Evolutionary conservation across 2,888 invertebrate species (phyloP).

Genomic region (Aricia artaxerxes): DNA sequence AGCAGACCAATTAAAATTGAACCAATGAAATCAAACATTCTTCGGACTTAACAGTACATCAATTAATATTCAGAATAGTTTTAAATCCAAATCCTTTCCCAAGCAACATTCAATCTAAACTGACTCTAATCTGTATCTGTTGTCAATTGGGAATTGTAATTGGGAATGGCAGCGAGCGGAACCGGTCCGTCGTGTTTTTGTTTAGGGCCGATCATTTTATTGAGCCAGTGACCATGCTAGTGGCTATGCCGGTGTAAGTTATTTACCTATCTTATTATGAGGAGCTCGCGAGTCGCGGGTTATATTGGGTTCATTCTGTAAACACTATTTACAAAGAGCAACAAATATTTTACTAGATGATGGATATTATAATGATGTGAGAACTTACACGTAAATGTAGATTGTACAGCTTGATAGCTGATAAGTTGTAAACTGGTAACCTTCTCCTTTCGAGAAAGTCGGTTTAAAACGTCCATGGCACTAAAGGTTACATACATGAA

Average conservation of each 20-base stretch:
- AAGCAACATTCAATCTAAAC: constrained; percentile 4
- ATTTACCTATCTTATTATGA: constrained; percentile 63
- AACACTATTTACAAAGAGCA: background rate
- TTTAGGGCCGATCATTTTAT: constrained; percentile 73
- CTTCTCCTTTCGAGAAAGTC: too few species aligned
- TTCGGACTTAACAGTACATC: too few species aligned
- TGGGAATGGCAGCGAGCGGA: constrained; percentile 38
- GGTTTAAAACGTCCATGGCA: too few species aligned
- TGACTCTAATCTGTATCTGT: background rate
- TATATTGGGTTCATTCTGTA: background rate
- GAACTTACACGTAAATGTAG: background rate
- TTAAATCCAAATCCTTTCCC: background rate
- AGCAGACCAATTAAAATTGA: too few species aligned
- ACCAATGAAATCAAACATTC: too few species aligned
- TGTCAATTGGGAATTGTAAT: constrained; percentile 26
- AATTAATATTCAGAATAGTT: too few species aligned
- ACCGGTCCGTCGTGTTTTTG: constrained; percentile 69
- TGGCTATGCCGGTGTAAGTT: constrained; percentile 53
- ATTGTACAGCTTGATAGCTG: background rate
- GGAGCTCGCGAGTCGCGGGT: constrained; percentile 46
- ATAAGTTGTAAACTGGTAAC: too few species aligned
- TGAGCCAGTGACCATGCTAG: constrained; percentile 52
- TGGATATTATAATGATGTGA: constrained; percentile 6
- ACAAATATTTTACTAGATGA: background rate
- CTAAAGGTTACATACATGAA: too few species aligned